Percentiles rank a stretch among this genome's conserved stretches.
Evolutionary conservation across 2,797 vertebrate genomes (phyloP).

Genomic region (Myripristis murdjan): DNA sequence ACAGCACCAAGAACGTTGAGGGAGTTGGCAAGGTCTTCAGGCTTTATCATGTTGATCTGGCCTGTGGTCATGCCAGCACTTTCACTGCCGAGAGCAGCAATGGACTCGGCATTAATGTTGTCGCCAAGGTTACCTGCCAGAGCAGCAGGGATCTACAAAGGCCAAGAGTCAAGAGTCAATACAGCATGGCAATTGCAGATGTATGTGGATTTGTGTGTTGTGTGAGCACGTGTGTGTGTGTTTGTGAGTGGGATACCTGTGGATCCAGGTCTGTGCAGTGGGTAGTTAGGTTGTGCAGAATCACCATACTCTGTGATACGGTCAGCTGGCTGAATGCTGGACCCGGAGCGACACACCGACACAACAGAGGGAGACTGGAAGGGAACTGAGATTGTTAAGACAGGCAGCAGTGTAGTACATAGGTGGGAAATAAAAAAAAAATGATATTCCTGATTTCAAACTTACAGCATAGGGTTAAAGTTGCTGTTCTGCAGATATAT

Average conservation of each 20-base stretch:
- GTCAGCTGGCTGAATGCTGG: constrained; percentile 70
- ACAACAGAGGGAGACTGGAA: constrained; percentile 75
- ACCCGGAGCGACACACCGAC: constrained; percentile 71
- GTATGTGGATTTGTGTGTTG: not conserved
- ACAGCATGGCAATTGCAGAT: not conserved
- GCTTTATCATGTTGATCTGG: constrained; percentile 60
- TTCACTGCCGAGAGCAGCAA: constrained; percentile 70
- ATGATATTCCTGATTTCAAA: not conserved
- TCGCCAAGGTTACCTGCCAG: constrained; percentile 68
- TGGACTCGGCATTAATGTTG: constrained; percentile 20
- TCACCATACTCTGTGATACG: not conserved
- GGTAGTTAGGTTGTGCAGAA: constrained; percentile 62
- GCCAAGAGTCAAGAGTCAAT: not conserved
- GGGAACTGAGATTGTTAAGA: not conserved
- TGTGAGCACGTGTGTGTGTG: not conserved
- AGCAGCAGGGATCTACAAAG: constrained; percentile 72
- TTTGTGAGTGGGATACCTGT: constrained; percentile 59
- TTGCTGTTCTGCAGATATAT: constrained; percentile 74
- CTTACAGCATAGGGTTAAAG: constrained; percentile 82
- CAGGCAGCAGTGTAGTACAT: not conserved
- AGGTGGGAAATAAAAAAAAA: not conserved
- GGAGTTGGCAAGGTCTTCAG: constrained; percentile 24
- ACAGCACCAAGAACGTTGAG: constrained; percentile 59
- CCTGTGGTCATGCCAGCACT: constrained; percentile 62
- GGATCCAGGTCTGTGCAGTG: constrained; percentile 66